These are phyloP conservation scores for Aphelenchoides bicaudatus DNA, from an alignment of 2,888 invertebrate genomes.

Conservation along the genomic window DNA sequence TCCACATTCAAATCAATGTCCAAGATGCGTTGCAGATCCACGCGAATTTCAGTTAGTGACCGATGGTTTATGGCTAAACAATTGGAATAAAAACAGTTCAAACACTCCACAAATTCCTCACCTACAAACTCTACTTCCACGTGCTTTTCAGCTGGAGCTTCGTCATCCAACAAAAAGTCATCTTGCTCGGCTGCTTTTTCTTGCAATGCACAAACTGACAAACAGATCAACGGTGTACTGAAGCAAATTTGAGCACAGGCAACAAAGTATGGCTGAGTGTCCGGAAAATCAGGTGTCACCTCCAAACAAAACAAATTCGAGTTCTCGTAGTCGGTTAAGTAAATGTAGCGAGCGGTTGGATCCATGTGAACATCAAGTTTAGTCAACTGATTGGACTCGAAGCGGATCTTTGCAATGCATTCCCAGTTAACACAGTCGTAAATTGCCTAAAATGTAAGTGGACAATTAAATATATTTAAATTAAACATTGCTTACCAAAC, in stretches of 20 bases:
- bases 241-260: constrained; percentile 36
- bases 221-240: constrained; percentile 31
- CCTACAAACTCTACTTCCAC: too few species aligned
- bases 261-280: constrained; percentile 34
- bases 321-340: constrained; percentile 79
- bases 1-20: constrained; percentile 20
- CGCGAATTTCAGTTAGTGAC: constrained; percentile 31
- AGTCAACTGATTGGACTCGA: constrained; percentile 66
- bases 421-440: constrained; percentile 73
- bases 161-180: too few species aligned
- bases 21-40: constrained; percentile 34
- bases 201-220: constrained; percentile 30
- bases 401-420: constrained; percentile 70
- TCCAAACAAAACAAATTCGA: constrained; percentile 73
- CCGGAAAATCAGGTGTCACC: constrained; percentile 27
- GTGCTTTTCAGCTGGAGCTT: too few species aligned
- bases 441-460: too few species aligned
- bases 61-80: constrained; percentile 38
- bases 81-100: too few species aligned
- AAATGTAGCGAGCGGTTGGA: constrained; percentile 77
- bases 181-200: constrained; percentile 26
- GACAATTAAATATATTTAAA: too few species aligned
- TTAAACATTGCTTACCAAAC: too few species aligned
- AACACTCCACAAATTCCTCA: constrained; percentile 39
- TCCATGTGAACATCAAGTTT: constrained; percentile 67